A percentile compares a stretch with the other conserved stretches of the same genome.
Evolutionary conservation across 1,140 invertebrate species (phyloP).

Genomic region (Drosophila parabipectinata): DNA sequence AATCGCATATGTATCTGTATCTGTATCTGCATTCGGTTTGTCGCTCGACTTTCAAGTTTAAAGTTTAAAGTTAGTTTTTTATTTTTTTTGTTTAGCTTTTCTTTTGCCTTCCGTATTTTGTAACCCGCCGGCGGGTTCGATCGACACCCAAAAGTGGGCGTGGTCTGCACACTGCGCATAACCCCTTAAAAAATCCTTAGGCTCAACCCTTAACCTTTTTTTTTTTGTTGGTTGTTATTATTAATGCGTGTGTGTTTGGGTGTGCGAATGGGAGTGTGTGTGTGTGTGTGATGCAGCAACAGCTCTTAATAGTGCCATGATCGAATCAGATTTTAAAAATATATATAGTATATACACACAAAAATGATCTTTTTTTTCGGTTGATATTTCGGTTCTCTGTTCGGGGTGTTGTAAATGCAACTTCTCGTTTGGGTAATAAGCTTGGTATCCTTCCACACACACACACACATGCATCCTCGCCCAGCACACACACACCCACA

Average conservation of each 20-base stretch:
- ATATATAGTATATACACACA: conserved; percentile 47
- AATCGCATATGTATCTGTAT: conserved; percentile 18
- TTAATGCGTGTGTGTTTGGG: conserved; percentile 2
- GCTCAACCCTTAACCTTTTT: conserved; percentile 36
- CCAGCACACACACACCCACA: conserved; percentile 6
- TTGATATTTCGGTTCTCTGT: conserved; percentile 14
- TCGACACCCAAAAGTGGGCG: conserved; percentile 51
- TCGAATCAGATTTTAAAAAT: conserved; percentile 45
- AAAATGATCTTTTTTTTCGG: conserved; percentile 8
- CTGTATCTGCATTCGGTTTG: conserved; percentile 10
- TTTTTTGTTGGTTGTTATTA: background rate
- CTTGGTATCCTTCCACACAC: conserved; percentile 22
- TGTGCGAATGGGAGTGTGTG: conserved; percentile 8
- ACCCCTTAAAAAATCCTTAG: conserved; percentile 42
- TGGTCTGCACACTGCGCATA: conserved; percentile 62
- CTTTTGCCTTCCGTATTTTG: conserved; percentile 21
- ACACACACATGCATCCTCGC: conserved; percentile 9
- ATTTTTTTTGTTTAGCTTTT: conserved; percentile 1
- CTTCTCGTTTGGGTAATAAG: conserved; percentile 47
- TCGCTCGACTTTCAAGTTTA: background rate
- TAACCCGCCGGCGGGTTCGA: conserved; percentile 74
- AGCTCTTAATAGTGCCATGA: conserved; percentile 41
- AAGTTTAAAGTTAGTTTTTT: conserved; percentile 7
- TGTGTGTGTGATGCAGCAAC: conserved; percentile 40
- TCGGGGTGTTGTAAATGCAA: conserved; percentile 42